phyloP scores from a whole-genome alignment of 2,888 invertebrate species.

The Xylophagus ater region DNA sequence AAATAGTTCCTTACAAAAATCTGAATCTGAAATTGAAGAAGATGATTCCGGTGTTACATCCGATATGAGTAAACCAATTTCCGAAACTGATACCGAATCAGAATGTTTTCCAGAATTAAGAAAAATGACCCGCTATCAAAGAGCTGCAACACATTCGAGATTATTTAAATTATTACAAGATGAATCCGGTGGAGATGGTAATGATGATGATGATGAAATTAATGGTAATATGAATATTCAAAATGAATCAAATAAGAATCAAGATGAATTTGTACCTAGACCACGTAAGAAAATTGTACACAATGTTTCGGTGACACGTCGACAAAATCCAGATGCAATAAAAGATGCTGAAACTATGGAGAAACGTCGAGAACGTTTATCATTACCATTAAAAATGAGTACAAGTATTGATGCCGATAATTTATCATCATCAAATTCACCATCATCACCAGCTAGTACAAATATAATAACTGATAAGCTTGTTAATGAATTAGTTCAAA shows the following conservation, averaged over 20 bases:
- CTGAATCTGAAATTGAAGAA: constrained; percentile 44
- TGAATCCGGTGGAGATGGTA: constrained; percentile 29
- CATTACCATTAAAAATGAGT: constrained; percentile 40
- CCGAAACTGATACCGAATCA: constrained; percentile 52
- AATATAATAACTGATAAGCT: constrained; percentile 43
- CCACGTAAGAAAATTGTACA: constrained; percentile 35
- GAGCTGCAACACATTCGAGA: constrained; percentile 61
- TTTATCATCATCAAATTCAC: constrained; percentile 44
- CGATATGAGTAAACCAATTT: constrained; percentile 55
- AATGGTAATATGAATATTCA: constrained; percentile 24
- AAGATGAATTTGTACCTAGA: constrained; percentile 17
- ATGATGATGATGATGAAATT: constrained; percentile 21
- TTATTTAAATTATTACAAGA: constrained; percentile 55
- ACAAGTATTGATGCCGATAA: constrained; percentile 42
- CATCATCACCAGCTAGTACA: constrained; percentile 40
- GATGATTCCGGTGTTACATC: constrained; percentile 63
- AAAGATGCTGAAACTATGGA: constrained; percentile 36
- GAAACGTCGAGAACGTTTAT: constrained; percentile 42
- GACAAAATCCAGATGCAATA: constrained; percentile 31
- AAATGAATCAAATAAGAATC: constrained; percentile 23
- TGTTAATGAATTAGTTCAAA: constrained; percentile 48
- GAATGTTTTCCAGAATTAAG: constrained; percentile 48
- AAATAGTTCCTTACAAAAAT: constrained; percentile 35
- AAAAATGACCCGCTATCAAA: constrained; percentile 50
- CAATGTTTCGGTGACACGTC: constrained; percentile 38